Conservation (phyloP, 2,113 vertebrate genomes). For the Perognathus longimembris region DNA sequence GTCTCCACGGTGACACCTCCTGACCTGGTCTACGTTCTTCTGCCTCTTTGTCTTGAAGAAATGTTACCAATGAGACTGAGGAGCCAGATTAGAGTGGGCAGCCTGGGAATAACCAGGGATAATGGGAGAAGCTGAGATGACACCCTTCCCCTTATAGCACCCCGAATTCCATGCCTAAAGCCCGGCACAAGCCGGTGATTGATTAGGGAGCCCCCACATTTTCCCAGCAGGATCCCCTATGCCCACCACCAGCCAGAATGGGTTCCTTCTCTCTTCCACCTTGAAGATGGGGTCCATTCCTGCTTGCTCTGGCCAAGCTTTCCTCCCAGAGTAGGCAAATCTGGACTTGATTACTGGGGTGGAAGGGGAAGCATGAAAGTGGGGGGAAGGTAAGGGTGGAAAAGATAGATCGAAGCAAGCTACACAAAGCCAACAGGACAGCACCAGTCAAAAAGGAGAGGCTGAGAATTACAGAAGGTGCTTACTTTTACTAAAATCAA, state of each 20-base stretch:
- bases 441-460: slow-evolving; percentile 13
- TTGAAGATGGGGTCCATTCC: not conserved
- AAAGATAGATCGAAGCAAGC: not conserved
- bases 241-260: not conserved
- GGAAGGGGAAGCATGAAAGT: not conserved
- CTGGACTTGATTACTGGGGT: slow-evolving; percentile 80
- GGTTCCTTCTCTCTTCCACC: not conserved
- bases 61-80: not conserved
- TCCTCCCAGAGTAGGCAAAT: slow-evolving; percentile 69
- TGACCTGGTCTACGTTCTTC: not conserved
- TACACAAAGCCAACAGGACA: not conserved
- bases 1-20: not conserved
- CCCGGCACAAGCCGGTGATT: not conserved
- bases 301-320: slow-evolving; percentile 36
- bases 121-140: not conserved
- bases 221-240: not conserved
- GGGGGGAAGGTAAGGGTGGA: not conserved
- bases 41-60: not conserved
- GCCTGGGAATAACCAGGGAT: not conserved
- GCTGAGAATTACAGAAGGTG: not conserved
- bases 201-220: not conserved
- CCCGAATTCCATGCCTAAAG: not conserved
- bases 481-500: slow-evolving; percentile 32
- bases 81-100: not conserved
- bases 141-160: not conserved